Conservation (phyloP, 2,888 invertebrate species). For the Scaeva pyrastri region DNA sequence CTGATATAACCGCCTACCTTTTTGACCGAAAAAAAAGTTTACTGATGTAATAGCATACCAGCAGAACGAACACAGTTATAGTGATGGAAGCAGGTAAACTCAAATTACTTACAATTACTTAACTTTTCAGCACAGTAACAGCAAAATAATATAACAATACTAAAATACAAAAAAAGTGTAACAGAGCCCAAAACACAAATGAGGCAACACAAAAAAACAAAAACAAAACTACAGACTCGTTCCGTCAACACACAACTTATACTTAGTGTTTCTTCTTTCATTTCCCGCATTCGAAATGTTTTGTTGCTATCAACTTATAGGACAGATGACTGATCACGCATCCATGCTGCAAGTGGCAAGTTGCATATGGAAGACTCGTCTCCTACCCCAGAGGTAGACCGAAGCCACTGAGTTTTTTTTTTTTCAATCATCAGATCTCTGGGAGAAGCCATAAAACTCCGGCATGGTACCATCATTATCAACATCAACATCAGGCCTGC, state of each 20-base stretch:
- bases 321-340: conserved; percentile 61
- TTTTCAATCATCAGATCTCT: conserved; percentile 26
- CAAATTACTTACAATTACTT: conserved; percentile 67
- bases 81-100: conserved; percentile 4
- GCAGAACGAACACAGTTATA: conserved; percentile 22
- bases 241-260: conserved; percentile 55
- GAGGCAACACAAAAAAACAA: conserved; percentile 33
- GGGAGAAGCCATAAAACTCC: conserved; percentile 33
- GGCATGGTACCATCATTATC: not conserved
- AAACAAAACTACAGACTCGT: conserved; percentile 27
- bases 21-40: conserved; percentile 34
- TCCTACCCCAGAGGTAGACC: not conserved
- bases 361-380: not conserved
- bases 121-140: conserved; percentile 45
- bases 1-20: conserved; percentile 65
- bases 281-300: conserved; percentile 50
- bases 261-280: conserved; percentile 49
- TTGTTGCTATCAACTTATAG: conserved; percentile 15
- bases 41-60: conserved; percentile 58
- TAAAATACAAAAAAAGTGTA: conserved; percentile 60
- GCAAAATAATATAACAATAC: conserved; percentile 17
- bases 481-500: not conserved
- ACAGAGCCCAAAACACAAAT: conserved; percentile 64
- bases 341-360: conserved; percentile 48
- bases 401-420: conserved; percentile 23